phyloP scores from a whole-genome alignment of 2,888 invertebrate genomes.

The Plebejus melissa region DNA sequence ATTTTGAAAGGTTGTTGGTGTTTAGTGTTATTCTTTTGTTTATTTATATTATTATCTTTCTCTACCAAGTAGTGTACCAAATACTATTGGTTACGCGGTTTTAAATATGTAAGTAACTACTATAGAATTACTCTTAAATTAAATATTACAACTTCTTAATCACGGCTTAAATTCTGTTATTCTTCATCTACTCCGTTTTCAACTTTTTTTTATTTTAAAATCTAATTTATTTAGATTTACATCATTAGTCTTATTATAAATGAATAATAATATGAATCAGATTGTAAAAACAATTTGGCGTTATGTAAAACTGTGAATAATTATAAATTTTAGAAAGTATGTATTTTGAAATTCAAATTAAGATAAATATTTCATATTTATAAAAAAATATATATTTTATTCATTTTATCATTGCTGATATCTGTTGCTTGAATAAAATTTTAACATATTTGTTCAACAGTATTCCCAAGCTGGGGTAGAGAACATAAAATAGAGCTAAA shows the following conservation, averaged over 20 bases:
- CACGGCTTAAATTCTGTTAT: not conserved
- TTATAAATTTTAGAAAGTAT: conserved; percentile 16
- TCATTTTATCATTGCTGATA: not conserved
- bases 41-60: not conserved
- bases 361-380: not conserved
- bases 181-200: not conserved
- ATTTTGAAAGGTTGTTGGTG: not conserved
- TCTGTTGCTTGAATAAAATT: not conserved
- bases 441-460: not conserved
- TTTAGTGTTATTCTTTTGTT: not conserved
- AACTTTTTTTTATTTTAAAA: not conserved
- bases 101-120: too few species aligned
- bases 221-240: not conserved
- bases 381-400: not conserved
- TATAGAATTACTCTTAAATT: too few species aligned
- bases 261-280: not conserved
- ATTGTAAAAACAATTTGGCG: not conserved
- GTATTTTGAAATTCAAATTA: not conserved
- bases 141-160: too few species aligned
- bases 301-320: conserved; percentile 1
- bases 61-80: not conserved
- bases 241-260: not conserved
- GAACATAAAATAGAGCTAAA: not conserved
- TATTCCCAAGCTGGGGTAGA: conserved; percentile 7
- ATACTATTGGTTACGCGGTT: too few species aligned